These are phyloP conservation scores for Globodera ellingtonae DNA, from an alignment of 1,140 invertebrate species.

Conservation along the genomic window DNA sequence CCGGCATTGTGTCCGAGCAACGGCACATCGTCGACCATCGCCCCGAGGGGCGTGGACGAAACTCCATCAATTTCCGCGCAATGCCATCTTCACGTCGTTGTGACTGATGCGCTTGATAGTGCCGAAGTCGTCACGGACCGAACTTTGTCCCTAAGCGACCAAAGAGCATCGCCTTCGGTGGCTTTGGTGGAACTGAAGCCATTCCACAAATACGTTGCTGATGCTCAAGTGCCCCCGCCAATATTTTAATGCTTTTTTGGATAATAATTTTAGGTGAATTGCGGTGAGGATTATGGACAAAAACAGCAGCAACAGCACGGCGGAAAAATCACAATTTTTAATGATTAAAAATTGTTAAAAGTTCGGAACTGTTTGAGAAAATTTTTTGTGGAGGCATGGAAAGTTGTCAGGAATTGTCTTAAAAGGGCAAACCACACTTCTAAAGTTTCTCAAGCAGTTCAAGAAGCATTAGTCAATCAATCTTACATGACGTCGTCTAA, in stretches of 20 bases:
- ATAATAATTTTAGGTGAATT: constrained; percentile 43
- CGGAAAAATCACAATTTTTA: not conserved
- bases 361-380: too few species aligned
- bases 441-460: too few species aligned
- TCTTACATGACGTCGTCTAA: too few species aligned
- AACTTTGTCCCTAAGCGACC: constrained; percentile 23
- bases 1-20: constrained; percentile 61
- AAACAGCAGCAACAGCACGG: constrained; percentile 14
- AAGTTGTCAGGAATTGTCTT: too few species aligned
- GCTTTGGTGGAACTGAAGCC: constrained; percentile 50
- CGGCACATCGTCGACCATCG: constrained; percentile 11
- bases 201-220: constrained; percentile 56
- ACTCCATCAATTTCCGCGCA: constrained; percentile 27
- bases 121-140: constrained; percentile 26
- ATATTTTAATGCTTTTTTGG: constrained; percentile 9
- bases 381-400: too few species aligned
- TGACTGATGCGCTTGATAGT: constrained; percentile 21
- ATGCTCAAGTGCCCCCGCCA: constrained; percentile 37
- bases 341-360: too few species aligned
- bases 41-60: not conserved
- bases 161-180: constrained; percentile 22
- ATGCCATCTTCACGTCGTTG: constrained; percentile 36
- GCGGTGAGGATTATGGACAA: constrained; percentile 39
- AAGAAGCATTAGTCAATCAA: too few species aligned
- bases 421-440: too few species aligned